phyloP scores from a whole-genome alignment of 2,888 invertebrate species.

The Bellardia bayeri region DNA sequence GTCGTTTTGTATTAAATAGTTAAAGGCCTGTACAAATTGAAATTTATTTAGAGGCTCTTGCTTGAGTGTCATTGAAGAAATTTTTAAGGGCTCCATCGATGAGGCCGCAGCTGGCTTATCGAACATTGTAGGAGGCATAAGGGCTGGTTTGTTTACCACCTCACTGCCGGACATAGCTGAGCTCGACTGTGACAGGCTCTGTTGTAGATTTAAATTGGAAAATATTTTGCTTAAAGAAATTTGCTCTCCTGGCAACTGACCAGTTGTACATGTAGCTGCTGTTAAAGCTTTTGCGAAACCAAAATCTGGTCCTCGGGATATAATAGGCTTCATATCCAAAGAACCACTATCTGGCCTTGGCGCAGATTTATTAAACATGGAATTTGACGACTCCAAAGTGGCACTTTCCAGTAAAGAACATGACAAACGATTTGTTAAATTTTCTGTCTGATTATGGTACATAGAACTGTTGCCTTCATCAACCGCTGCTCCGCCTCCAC shows the following conservation, averaged over 20 bases:
- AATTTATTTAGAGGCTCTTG: constrained; percentile 92
- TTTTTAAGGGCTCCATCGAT: constrained; percentile 57
- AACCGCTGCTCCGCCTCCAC: constrained; percentile 82
- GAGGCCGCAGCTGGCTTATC: constrained; percentile 85
- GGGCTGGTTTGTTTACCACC: constrained; percentile 86
- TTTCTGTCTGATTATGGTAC: constrained; percentile 53
- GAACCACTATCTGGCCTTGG: constrained; percentile 45
- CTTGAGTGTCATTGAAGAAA: constrained; percentile 60
- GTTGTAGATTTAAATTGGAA: constrained; percentile 65
- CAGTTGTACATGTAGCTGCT: constrained; percentile 64
- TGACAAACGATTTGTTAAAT: constrained; percentile 57
- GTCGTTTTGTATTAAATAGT: constrained; percentile 94
- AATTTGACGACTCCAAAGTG: constrained; percentile 49
- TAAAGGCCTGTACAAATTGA: constrained; percentile 95
- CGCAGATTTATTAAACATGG: constrained; percentile 50
- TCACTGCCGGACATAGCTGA: constrained; percentile 26
- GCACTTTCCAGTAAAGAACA: constrained; percentile 67
- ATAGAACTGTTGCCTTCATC: constrained; percentile 77
- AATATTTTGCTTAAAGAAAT: constrained; percentile 72
- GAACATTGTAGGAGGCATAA: constrained; percentile 95
- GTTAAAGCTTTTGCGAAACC: constrained; percentile 67
- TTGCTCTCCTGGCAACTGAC: constrained; percentile 66
- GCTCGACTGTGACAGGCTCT: constrained; percentile 52
- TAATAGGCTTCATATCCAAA: constrained; percentile 50
- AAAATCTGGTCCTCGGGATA: constrained; percentile 62